phyloP scores from a whole-genome alignment of 2,888 invertebrate genomes.

The Crepidodera aurea region DNA sequence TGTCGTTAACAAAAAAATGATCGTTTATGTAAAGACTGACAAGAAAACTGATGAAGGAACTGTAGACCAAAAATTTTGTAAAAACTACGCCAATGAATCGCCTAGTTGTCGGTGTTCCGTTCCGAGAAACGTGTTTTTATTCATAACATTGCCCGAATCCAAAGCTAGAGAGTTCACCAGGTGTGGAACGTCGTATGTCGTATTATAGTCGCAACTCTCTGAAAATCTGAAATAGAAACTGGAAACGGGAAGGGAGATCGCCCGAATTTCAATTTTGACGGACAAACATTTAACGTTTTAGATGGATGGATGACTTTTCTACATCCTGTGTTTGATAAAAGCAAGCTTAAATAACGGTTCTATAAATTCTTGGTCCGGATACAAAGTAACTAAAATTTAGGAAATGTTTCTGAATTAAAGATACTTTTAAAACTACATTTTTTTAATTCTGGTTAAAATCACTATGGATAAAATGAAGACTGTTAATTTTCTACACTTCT shows the following conservation, averaged over 20 bases:
- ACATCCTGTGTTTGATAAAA: slow-evolving; percentile 12
- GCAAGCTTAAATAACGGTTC: not conserved
- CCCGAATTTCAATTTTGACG: slow-evolving; percentile 15
- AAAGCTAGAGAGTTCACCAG: slow-evolving; percentile 11
- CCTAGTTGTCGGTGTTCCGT: not conserved
- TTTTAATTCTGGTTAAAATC: too few relatives aligned
- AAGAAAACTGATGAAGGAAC: too few relatives aligned
- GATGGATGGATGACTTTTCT: slow-evolving; percentile 20
- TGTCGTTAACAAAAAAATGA: too few relatives aligned
- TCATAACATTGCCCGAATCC: slow-evolving; percentile 25
- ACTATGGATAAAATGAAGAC: too few relatives aligned
- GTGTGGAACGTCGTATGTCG: slow-evolving; percentile 9
- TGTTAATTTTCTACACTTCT: too few relatives aligned
- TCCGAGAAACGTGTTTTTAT: slow-evolving; percentile 35
- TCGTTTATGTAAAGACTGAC: too few relatives aligned
- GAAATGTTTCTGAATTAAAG: not conserved
- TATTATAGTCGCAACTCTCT: slow-evolving; percentile 4
- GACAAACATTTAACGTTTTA: slow-evolving; percentile 14
- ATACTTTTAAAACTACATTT: too few relatives aligned
- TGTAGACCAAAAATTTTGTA: too few relatives aligned
- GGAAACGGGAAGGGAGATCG: not conserved
- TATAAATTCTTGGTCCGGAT: slow-evolving; percentile 1
- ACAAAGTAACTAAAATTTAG: not conserved
- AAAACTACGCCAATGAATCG: not conserved
- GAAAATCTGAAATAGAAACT: slow-evolving; percentile 14